These are phyloP conservation scores for Scaptomyza cyrtandrae DNA, from an alignment of 2,888 invertebrate species.

Conservation along the genomic window DNA sequence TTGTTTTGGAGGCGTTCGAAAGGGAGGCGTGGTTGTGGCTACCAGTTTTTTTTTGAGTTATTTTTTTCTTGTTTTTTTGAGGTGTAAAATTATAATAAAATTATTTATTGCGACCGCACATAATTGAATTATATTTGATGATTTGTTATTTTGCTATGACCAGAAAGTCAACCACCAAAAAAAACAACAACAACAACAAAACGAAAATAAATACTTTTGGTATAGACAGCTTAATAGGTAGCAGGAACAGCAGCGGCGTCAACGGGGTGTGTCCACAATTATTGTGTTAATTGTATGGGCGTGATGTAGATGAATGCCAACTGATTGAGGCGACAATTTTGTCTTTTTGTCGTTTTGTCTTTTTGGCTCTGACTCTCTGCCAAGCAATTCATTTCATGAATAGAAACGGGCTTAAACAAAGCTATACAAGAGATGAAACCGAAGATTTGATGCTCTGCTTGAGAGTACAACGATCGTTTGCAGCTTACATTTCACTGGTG, in stretches of 20 bases:
- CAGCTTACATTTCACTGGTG: too few species aligned
- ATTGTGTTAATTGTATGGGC: conserved; percentile 75
- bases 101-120: conserved; percentile 75
- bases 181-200: not conserved
- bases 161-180: conserved; percentile 7
- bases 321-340: conserved; percentile 62
- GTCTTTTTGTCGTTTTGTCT: conserved; percentile 19
- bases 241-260: not conserved
- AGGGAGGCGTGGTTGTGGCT: too few species aligned
- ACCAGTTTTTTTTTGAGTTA: too few species aligned
- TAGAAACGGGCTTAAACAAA: not conserved
- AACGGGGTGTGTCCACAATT: conserved; percentile 48
- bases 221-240: not conserved
- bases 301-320: conserved; percentile 76
- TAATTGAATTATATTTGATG: conserved; percentile 69
- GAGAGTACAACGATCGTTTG: too few species aligned
- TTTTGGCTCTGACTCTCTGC: not conserved
- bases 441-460: not conserved
- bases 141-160: conserved; percentile 61
- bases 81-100: conserved; percentile 35
- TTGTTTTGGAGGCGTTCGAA: not conserved
- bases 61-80: too few species aligned
- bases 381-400: conserved; percentile 7
- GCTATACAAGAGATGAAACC: not conserved
- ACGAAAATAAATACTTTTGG: conserved; percentile 5